Percentiles rank a stretch among this genome's conserved stretches.
phyloP scores from a whole-genome alignment of 1,140 invertebrate genomes.

The Octopus bimaculoides region DNA sequence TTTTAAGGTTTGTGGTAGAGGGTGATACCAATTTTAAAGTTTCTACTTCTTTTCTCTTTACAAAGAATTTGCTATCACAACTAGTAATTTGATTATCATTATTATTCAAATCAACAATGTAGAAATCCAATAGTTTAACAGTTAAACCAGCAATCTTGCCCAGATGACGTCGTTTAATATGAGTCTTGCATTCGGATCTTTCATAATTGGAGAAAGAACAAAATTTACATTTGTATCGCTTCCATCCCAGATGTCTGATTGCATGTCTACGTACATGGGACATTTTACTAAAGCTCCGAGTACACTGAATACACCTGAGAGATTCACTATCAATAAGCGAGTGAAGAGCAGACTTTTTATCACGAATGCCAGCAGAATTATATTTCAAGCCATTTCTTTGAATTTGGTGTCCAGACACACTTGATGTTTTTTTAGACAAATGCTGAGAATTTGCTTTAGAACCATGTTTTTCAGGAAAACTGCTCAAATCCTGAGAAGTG shows the following conservation, averaged over 20 bases:
- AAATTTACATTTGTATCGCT: slow-evolving; percentile 54
- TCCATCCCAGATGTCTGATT: slow-evolving; percentile 56
- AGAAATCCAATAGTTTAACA: slow-evolving; percentile 21
- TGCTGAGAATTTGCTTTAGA: no score
- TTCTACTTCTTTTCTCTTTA: no score
- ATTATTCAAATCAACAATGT: slow-evolving; percentile 40
- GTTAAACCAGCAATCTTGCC: slow-evolving; percentile 19
- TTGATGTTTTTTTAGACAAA: no score
- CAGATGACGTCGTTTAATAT: slow-evolving; percentile 45
- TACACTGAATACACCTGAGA: slow-evolving; percentile 50
- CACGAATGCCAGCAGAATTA: neutral
- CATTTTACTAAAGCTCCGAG: slow-evolving; percentile 41
- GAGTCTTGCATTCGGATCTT: slow-evolving; percentile 49
- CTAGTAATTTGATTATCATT: slow-evolving; percentile 17
- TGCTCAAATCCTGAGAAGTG: no score
- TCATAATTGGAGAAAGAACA: slow-evolving; percentile 54
- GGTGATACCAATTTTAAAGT: no score
- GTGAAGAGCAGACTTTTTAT: neutral
- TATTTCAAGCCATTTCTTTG: no score
- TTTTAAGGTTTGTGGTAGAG: no score
- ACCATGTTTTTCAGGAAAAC: no score
- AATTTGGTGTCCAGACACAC: no score
- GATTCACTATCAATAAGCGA: slow-evolving; percentile 19
- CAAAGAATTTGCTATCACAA: neutral
- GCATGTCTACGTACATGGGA: slow-evolving; percentile 55